Percentiles rank a stretch among this genome's conserved stretches.
phyloP scores from a whole-genome alignment of 2,888 invertebrate species.

The Phoenoteleia sp. region DNA sequence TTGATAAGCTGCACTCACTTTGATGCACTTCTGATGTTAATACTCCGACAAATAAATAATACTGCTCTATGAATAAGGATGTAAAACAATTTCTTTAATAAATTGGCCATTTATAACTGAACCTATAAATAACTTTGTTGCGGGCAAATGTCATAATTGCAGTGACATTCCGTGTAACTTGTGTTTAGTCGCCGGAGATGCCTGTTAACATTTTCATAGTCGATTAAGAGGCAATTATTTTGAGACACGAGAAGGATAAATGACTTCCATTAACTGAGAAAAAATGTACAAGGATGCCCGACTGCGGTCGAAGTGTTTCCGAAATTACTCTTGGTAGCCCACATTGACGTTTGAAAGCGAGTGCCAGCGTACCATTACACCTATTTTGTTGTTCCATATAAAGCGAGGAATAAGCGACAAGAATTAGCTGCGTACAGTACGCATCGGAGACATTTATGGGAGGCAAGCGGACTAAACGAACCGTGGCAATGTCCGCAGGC shows the following conservation, averaged over 20 bases:
- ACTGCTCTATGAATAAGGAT: constrained; percentile 34
- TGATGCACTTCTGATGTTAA: constrained; percentile 63
- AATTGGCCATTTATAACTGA: constrained; percentile 48
- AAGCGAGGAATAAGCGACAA: constrained; percentile 63
- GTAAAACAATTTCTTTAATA: constrained; percentile 56
- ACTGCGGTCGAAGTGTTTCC: background rate
- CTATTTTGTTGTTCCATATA: constrained; percentile 35
- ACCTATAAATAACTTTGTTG: constrained; percentile 38
- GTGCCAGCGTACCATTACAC: constrained; percentile 4
- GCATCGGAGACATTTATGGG: constrained; percentile 60
- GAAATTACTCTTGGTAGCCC: constrained; percentile 1
- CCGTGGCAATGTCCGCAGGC: constrained; percentile 71
- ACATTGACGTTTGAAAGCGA: background rate
- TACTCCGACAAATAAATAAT: constrained; percentile 59
- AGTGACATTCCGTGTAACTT: background rate
- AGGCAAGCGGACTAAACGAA: constrained; percentile 66
- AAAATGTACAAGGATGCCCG: too few relatives aligned
- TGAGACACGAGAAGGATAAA: too few relatives aligned
- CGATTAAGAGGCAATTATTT: constrained; percentile 35
- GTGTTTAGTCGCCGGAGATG: too few relatives aligned
- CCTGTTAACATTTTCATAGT: too few relatives aligned
- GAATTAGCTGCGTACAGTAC: constrained; percentile 50
- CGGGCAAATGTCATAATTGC: too few relatives aligned
- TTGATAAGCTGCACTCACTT: constrained; percentile 58
- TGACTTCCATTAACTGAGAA: too few relatives aligned